Evolutionary conservation across 2,113 vertebrate species (phyloP), one percentile per base, ranked within the genome.

Genomic region (Tautogolabrus adspersus): DNA sequence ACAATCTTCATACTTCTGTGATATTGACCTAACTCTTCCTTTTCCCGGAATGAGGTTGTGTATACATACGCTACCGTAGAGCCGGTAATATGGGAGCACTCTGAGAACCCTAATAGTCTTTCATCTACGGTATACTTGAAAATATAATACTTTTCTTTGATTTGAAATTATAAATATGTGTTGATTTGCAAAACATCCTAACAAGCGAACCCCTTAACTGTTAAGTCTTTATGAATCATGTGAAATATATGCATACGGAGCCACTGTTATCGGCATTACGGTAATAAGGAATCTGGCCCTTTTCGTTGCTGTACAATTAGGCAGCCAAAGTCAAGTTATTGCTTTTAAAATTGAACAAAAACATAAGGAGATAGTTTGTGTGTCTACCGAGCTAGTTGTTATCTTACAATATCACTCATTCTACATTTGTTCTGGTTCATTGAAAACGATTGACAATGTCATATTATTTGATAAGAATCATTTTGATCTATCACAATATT

Each of bases 1-100:
- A 34, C 19, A 15, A 8, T 15, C 34, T 61, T 82, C 51, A 65
- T 34, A 64, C 37, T 83, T 81, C 0, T 54, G 19, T 22, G 52
- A 15, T 55, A 64, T 69, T n/a, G n/a, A 21, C 0, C 3, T 42
- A 78, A 70, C 59, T 38, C 81, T 49, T 81, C 78, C 72, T 58
- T 80, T 94, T 93, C 89, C 93, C 77, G 93, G 91, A 94, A 93
- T 30, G 65, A 81, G 21, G 18, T 56, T 34, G 38, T 0, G 18
- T 15, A 16, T 44, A 67, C 64, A 44, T 76, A 63, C 46, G 61
- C 72, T 88, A 91, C 93, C 91, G 82, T 34, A 4, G 63, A 19
- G 46, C 0, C 38, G 2, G 0, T 76, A 87, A 59, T 88, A 89
- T 1, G 5, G 6, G 72, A 23, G 85, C 85, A 86, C 6, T 2